These are phyloP conservation scores for Heliconius nattereri DNA, from an alignment of 1,140 invertebrate genomes.

Conservation along the genomic window DNA sequence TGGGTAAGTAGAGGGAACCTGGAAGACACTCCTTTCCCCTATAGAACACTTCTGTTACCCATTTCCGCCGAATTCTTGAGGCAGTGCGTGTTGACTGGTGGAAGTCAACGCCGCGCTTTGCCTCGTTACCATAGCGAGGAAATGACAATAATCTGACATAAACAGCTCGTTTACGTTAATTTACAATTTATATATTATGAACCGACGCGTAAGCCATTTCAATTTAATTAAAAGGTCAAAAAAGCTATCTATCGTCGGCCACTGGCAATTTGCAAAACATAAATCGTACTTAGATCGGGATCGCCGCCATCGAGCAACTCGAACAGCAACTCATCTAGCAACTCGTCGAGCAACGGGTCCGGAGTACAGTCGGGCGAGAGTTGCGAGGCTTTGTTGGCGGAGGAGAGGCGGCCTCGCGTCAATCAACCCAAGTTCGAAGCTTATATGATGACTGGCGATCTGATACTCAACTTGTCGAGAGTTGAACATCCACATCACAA, in stretches of 20 bases:
- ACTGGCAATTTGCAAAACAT: slow-evolving; percentile 17
- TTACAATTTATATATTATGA: background rate
- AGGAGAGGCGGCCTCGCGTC: slow-evolving; percentile 52
- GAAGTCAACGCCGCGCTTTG: too few species aligned
- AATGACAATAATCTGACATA: background rate
- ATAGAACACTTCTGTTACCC: too few species aligned
- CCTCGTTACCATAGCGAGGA: too few species aligned
- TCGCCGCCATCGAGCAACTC: slow-evolving; percentile 69
- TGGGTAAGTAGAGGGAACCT: too few species aligned
- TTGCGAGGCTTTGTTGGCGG: slow-evolving; percentile 64
- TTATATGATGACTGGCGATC: slow-evolving; percentile 98
- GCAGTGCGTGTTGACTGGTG: too few species aligned
- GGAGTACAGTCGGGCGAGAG: slow-evolving; percentile 69
- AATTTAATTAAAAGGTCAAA: slow-evolving; percentile 21
- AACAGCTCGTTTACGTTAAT: background rate
- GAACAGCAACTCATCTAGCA: slow-evolving; percentile 68
- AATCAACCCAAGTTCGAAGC: slow-evolving; percentile 88
- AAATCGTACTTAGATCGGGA: slow-evolving; percentile 48
- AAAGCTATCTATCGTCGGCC: slow-evolving; percentile 4
- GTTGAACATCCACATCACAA: slow-evolving; percentile 81
- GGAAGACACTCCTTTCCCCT: too few species aligned
- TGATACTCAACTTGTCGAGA: slow-evolving; percentile 94
- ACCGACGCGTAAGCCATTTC: background rate
- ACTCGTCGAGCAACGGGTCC: slow-evolving; percentile 72
- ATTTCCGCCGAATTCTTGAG: too few species aligned